A percentile compares a stretch with the other conserved stretches of the same genome.
Conservation (phyloP, 2,113 vertebrate genomes). For the Labeo rohita region DNA sequence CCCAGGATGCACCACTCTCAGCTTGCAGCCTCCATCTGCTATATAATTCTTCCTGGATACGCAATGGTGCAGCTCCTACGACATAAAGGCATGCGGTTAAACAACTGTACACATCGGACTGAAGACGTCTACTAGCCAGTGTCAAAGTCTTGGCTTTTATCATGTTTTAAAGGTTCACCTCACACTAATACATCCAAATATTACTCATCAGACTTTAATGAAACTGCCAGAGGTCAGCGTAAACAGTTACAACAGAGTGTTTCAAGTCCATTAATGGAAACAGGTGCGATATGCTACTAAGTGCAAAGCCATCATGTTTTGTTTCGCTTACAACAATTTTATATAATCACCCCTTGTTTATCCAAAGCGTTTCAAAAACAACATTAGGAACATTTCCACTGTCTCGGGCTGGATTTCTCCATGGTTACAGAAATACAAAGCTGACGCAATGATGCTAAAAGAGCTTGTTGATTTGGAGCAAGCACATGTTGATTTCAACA, state of each 20-base stretch:
- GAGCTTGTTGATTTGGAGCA: conserved; percentile 23
- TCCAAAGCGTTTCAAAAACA: conserved; percentile 21
- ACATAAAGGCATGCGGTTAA: conserved; percentile 22
- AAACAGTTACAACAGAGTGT: background rate
- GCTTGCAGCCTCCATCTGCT: conserved; percentile 77
- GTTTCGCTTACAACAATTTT: conserved; percentile 2
- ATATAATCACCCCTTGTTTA: conserved; percentile 31
- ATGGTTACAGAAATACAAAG: conserved; percentile 60
- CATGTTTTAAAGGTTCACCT: background rate
- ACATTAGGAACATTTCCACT: background rate
- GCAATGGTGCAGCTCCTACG: conserved; percentile 85
- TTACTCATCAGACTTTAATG: conserved; percentile 26
- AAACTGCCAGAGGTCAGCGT: background rate
- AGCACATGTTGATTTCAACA: conserved; percentile 31
- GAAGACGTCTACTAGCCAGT: background rate
- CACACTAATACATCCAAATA: background rate
- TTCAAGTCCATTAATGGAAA: conserved; percentile 17
- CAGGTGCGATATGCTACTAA: background rate
- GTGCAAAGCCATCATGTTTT: conserved; percentile 11
- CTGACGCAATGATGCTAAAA: conserved; percentile 17
- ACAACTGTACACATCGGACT: background rate
- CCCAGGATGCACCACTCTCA: conserved; percentile 86
- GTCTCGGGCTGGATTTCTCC: conserved; percentile 48
- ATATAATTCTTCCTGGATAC: conserved; percentile 88
- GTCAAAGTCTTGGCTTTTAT: background rate